Evolutionary conservation across 92 coral and sea anemone genomes (phyloP).

Genomic region (Porites evermanni): DNA sequence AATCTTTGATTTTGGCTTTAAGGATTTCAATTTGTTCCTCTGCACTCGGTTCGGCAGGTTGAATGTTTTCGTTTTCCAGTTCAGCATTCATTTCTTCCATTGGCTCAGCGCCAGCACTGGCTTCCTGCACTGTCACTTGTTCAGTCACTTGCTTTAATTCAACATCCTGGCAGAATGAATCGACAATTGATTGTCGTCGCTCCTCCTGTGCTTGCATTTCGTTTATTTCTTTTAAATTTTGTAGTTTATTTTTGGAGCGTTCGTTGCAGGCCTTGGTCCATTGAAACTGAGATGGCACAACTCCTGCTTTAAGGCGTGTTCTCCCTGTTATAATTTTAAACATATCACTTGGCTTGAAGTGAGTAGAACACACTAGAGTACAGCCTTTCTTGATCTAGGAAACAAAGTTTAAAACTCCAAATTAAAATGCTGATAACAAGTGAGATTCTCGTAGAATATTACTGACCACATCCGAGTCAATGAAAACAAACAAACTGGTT

Average conservation of each 20-base stretch:
- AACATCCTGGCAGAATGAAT: conserved; percentile 47
- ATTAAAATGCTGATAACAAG: conserved; percentile 12
- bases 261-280: conserved; percentile 48
- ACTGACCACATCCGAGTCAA: conserved; percentile 18
- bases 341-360: conserved; percentile 50
- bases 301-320: conserved; percentile 50
- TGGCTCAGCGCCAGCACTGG: conserved; percentile 35
- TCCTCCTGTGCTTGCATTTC: conserved; percentile 24
- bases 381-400: conserved; percentile 15
- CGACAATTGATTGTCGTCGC: conserved; percentile 37
- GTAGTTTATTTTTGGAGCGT: conserved; percentile 43
- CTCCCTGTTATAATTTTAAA: conserved; percentile 30
- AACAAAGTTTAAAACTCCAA: conserved; percentile 17
- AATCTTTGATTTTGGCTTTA: conserved; percentile 32
- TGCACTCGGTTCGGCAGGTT: conserved; percentile 17
- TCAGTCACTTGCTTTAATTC: conserved; percentile 42
- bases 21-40: conserved; percentile 37
- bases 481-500: conserved; percentile 49
- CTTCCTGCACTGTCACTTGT: conserved; percentile 37
- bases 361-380: conserved; percentile 39
- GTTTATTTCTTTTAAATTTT: conserved; percentile 22
- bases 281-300: conserved; percentile 52
- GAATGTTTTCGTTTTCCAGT: conserved; percentile 22
- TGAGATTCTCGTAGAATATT: not conserved
- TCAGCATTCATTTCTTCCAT: conserved; percentile 16